Percentiles rank a stretch among this genome's conserved stretches.
Conservation (phyloP, 35 echinoderm and acorn worm genomes). For the Heliocidaris tuberculata region DNA sequence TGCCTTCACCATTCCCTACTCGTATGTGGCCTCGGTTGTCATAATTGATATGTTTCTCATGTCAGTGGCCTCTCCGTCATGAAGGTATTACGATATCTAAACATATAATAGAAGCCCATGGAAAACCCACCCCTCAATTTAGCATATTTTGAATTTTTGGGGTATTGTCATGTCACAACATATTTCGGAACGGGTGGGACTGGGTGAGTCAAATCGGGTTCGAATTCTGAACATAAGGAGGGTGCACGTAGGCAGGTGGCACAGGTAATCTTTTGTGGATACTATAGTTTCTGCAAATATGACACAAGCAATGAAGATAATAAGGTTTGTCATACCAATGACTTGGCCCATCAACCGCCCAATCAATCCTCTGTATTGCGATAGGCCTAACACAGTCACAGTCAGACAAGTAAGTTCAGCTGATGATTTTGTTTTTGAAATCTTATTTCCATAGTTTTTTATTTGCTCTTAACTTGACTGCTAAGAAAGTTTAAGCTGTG, state of each 20-base stretch:
- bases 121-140: neutral
- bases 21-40: neutral
- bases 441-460: neutral
- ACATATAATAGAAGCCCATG: neutral
- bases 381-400: neutral
- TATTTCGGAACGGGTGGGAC: neutral
- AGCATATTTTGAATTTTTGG: neutral
- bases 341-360: neutral
- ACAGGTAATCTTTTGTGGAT: neutral
- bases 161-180: constrained; percentile 11
- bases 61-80: neutral
- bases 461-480: too few species aligned
- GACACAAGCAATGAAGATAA: neutral
- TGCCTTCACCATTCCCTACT: neutral
- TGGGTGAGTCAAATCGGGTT: neutral
- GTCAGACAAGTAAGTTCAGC: neutral
- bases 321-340: neutral
- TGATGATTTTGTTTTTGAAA: neutral
- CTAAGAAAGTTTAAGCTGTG: too few species aligned
- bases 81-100: constrained; percentile 10
- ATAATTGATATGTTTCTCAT: neutral
- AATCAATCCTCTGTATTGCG: neutral
- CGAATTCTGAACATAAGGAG: neutral
- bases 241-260: neutral
- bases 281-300: neutral